Evolutionary conservation across 2,797 vertebrate species (phyloP).

Genomic region (Vespertilio murinus): DNA sequence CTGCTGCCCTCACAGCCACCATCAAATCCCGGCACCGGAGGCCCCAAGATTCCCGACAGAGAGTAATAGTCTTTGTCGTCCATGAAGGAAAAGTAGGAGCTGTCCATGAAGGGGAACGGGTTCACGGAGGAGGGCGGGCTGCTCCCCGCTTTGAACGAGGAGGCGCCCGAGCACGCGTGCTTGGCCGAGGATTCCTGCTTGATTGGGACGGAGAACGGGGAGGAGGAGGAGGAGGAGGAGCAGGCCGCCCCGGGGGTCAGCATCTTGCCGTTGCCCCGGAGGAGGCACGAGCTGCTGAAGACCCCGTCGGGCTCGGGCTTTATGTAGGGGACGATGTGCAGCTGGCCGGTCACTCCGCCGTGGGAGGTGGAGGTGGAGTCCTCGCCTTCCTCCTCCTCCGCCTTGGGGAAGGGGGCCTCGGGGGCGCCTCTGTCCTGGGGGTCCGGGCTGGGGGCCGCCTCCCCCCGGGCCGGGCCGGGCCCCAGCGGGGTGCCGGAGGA

Average conservation of each 20-base stretch:
- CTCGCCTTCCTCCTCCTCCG: constrained; percentile 94
- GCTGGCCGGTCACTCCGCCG: constrained; percentile 87
- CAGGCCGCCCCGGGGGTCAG: too few relatives aligned
- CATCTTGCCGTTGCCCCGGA: too few relatives aligned
- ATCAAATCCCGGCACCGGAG: constrained; percentile 94
- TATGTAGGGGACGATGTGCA: constrained; percentile 95
- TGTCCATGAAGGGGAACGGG: constrained; percentile 94
- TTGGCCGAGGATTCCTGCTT: constrained; percentile 95
- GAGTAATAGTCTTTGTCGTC: constrained; percentile 99
- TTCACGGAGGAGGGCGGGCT: too few relatives aligned
- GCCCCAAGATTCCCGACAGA: constrained; percentile 98
- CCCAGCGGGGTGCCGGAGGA: constrained; percentile 89
- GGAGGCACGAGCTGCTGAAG: constrained; percentile 93
- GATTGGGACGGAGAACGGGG: constrained; percentile 92
- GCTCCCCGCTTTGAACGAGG: too few relatives aligned
- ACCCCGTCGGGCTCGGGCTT: constrained; percentile 96
- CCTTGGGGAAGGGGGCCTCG: constrained; percentile 93
- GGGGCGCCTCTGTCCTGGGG: constrained; percentile 91
- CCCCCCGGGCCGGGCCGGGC: constrained; percentile 90
- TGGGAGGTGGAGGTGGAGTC: constrained; percentile 90
- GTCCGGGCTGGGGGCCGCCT: constrained; percentile 91
- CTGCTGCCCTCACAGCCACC: constrained; percentile 93
- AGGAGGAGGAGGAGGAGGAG: too few relatives aligned
- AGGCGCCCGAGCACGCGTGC: constrained; percentile 92
- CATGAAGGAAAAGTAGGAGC: constrained; percentile 97